Evolutionary conservation across 2,888 invertebrate species (phyloP).

Genomic region (Linhomoeus sp.): DNA sequence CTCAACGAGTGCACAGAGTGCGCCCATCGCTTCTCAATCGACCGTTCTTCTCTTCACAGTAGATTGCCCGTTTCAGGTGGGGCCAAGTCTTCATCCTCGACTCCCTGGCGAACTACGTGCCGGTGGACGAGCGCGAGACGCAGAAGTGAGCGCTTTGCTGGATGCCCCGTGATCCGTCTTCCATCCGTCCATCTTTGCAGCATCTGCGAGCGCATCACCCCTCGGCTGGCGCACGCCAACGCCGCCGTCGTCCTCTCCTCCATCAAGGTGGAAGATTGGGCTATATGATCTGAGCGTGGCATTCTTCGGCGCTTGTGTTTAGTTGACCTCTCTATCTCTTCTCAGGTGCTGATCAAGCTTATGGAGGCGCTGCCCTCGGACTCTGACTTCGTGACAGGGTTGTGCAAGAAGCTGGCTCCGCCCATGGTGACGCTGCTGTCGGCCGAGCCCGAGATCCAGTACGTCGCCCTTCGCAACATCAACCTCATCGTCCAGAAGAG

Average conservation of each 20-base stretch:
- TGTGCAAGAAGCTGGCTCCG: slow-evolving; percentile 94
- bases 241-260: slow-evolving; percentile 96
- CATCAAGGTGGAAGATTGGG: slow-evolving; percentile 48
- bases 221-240: slow-evolving; percentile 89
- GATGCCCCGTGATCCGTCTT: background rate
- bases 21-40: slow-evolving; percentile 8
- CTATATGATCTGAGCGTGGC: too few relatives aligned
- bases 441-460: slow-evolving; percentile 96
- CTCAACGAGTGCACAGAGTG: slow-evolving; percentile 91
- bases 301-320: too few relatives aligned
- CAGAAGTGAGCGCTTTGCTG: slow-evolving; percentile 42
- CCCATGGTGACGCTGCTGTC: slow-evolving; percentile 89
- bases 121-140: slow-evolving; percentile 87
- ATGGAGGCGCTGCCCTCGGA: slow-evolving; percentile 88
- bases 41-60: background rate
- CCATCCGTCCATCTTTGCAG: slow-evolving; percentile 30
- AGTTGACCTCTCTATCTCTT: too few relatives aligned
- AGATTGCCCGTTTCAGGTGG: slow-evolving; percentile 38
- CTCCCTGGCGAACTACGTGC: slow-evolving; percentile 85
- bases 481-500: slow-evolving; percentile 94
- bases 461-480: slow-evolving; percentile 90
- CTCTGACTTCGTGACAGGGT: slow-evolving; percentile 72
- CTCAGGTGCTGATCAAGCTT: slow-evolving; percentile 72
- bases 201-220: slow-evolving; percentile 90
- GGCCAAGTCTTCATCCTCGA: slow-evolving; percentile 96